Base-by-base conservation (phyloP, 1,140 invertebrate genomes). In the Protaetia brevitarsis region DNA sequence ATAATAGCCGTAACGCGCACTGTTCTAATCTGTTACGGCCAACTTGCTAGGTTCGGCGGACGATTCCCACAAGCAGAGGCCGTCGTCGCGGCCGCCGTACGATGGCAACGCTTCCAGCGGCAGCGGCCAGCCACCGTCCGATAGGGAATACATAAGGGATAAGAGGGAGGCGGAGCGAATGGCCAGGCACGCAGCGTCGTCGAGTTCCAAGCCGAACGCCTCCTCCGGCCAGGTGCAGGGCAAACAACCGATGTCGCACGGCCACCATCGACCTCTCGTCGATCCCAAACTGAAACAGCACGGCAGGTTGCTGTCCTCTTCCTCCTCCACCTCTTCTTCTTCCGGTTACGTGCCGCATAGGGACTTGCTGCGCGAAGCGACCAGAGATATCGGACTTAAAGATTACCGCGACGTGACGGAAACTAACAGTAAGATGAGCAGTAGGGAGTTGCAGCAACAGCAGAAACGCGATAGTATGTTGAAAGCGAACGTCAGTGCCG, bases 61-160 rank as follows among this genome's bases (percentile, higher is more conserved):
- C 28, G 59, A 61, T 34, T 13, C 59, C 11, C 59, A 61, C 30
- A 76, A 78, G 66, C 70, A 76, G 27, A 66, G 76, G 56, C 66
- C 73, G 36, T 69, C 69, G 16, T 5, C n/a, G n/a, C n/a, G n/a
- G n/a, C n/a, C 77, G 58, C 81, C 78, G 63, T 75, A 78, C 21
- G 71, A 74, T 3, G 30, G 66, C 3, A 51, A 66, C 2, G 27
- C 64, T 19, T 69, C 67, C 8, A 34, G 68, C 23, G 62, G 69
- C 34, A 34, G 72, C 0, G 63, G 76, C 23, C 69, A 73, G 1
- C 67, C 76, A 8, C 70, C 77, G 8, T 78, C 79, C 16, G 79
- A 83, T 57, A 61, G 71, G 31, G 84, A 86, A 19, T 85, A 85
- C 64, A 45, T n/a, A n/a, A n/a, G 81, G 2, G 84, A 85, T 51